A percentile compares a stretch with the other conserved stretches of the same genome.
Conservation (phyloP, 2,797 vertebrate species). For the Mycteria americana region DNA sequence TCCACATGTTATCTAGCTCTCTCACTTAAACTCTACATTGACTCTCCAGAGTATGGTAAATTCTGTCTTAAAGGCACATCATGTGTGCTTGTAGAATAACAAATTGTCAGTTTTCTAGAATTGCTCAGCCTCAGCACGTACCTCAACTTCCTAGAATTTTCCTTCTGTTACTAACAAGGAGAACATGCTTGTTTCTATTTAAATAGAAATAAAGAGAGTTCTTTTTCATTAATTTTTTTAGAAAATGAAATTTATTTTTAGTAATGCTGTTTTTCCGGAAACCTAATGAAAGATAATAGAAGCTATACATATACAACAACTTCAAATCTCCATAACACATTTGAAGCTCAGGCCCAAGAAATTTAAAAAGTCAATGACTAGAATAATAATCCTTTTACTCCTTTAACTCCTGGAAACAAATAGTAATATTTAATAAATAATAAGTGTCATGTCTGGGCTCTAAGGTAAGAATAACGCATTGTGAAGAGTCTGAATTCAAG, state of each 20-base stretch:
- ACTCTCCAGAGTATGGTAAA: not conserved
- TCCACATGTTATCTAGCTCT: not conserved
- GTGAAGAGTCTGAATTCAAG: not conserved
- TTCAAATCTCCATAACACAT: not conserved
- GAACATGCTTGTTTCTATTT: not conserved
- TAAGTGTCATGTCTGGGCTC: not conserved
- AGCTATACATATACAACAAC: not conserved
- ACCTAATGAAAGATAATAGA: not conserved
- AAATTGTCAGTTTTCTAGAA: not conserved
- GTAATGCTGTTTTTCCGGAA: not conserved
- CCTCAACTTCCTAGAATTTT: not conserved
- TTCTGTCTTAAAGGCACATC: not conserved
- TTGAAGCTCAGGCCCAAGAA: not conserved
- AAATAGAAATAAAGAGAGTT: not conserved
- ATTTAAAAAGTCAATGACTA: not conserved
- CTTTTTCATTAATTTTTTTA: not conserved
- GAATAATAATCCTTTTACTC: not conserved
- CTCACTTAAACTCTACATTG: not conserved
- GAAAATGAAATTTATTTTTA: not conserved
- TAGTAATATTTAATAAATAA: constrained; percentile 11
- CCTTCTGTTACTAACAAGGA: not conserved
- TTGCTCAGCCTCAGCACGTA: not conserved
- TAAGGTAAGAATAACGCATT: not conserved
- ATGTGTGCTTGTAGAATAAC: not conserved
- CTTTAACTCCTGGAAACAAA: not conserved